Evolutionary conservation across 2,888 invertebrate species (phyloP), one percentile per base, ranked within the genome.

Genomic region (Byasa hedistus): DNA sequence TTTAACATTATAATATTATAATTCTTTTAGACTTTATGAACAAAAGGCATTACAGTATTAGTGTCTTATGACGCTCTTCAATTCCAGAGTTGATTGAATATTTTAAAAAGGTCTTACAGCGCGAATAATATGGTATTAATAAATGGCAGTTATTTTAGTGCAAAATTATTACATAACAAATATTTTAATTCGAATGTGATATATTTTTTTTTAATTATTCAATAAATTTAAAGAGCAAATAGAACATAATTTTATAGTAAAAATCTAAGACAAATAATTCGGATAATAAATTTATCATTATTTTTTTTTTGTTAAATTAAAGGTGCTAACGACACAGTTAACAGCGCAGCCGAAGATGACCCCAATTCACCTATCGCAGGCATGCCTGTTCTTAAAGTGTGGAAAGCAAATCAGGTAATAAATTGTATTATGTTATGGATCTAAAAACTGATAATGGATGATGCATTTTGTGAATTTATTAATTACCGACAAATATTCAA

Each of bases 311-410:
- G 5, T 7, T 19, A n/a, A 48, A n/a, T 69, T 69, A 5, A 70
- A 92, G 92, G 97, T 69, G 97, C 97, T 21, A 98, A 98, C 79
- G 98, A 98, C 83, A 98, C 97, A 0, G 97, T 97, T 19, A 98
- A 98, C 89, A 96, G 96, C 70, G 97, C 97, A 0, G 97, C 98
- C 24, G 95, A 97, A 83, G 96, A 96, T 76, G 97, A 98, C 81
- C 97, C 97, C 23, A 96, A 97, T 83, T 97, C 96, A 2, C 96
- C 97, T 59, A 98, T 98, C 76, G 97, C 97, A 32, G 97, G 97
- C 69, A 98, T 98, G 98, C 97, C 97, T 0, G 97, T 98, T 0
- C 93, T 98, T 57, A 94, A 95, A 87, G 97, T 98, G 5, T 98
- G 97, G 97, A 94, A 95, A 75, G 93, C 97, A 0, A 95, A 96